A percentile compares a stretch with the other conserved stretches of the same genome.
Evolutionary conservation across 2,113 vertebrate species (phyloP).

Genomic region (Notarius quadriscutis): DNA sequence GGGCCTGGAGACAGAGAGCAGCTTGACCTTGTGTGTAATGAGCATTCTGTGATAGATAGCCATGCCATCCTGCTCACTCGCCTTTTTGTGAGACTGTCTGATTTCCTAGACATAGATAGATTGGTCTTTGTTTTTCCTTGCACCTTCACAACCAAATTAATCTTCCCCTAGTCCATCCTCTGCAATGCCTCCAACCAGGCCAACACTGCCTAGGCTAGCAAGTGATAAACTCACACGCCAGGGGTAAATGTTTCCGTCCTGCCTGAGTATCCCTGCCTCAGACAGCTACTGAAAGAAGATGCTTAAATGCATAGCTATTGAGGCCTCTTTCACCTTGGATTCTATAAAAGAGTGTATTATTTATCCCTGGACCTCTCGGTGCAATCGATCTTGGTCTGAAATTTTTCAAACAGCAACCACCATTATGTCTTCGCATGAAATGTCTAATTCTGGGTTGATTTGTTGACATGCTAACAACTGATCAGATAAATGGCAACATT

Average conservation of each 20-base stretch:
- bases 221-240: conserved; percentile 60
- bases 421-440: not conserved
- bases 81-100: conserved; percentile 64
- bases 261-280: conserved; percentile 55
- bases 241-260: conserved; percentile 56
- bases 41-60: conserved; percentile 70
- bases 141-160: conserved; percentile 70
- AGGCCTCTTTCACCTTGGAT: conserved; percentile 60
- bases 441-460: conserved; percentile 6
- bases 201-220: conserved; percentile 48
- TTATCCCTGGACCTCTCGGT: conserved; percentile 58
- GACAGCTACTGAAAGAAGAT: conserved; percentile 63
- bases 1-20: conserved; percentile 53
- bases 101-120: conserved; percentile 71
- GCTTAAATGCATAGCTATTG: conserved; percentile 64
- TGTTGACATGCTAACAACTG: conserved; percentile 2
- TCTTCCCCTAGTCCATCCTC: conserved; percentile 61
- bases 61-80: conserved; percentile 61
- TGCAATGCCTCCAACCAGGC: conserved; percentile 48
- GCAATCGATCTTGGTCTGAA: conserved; percentile 64
- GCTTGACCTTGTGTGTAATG: conserved; percentile 72
- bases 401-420: conserved; percentile 31
- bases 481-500: not conserved
- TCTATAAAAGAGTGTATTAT: conserved; percentile 59
- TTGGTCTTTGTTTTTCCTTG: conserved; percentile 69